Evolutionary conservation across 1,140 invertebrate genomes (phyloP), one percentile per base, ranked within the genome.

Genomic region (Drosophila nigromelanica): DNA sequence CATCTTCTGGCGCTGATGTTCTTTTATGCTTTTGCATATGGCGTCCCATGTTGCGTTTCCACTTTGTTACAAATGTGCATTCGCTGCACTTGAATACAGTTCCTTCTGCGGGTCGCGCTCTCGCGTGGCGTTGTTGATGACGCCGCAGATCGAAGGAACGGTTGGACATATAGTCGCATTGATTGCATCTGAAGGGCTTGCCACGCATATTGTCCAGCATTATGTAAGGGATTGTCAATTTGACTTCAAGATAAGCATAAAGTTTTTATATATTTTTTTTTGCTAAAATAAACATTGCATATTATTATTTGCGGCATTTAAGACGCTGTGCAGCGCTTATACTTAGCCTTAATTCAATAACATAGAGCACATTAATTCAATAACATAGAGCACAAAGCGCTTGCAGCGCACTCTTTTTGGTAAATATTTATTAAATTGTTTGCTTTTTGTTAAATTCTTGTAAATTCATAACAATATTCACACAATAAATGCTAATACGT

Each of bases 121-220:
- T 59, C 2, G 33, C 24, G 21, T 73, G 70, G 5, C 70, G 70
- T n/a, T 42, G 47, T n/a, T 48, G 39, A 40, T 73, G 70, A 14
- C 70, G 70, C 11, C 63, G 48, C n/a, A 73, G 55, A 10, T 73
- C 70, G 12, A 68, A 73, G 12, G 55, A 30, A 2, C 70, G 63
- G 39, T 68, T 68, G 6, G 70, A 40, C 4, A 33, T 15, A 33
- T 73, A 73, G 40, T 68, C 10, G 35, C 70, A 73, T 68, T 24
- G 27, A 27, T 27, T 27, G 27, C 27, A 27, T 6, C 5, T 27
- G 27, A 27, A 27, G 4, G 27, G 27, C 27, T 27, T 27, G 27
- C 27, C 27, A 27, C 27, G 27, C 27, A 6, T 6, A 27, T 27
- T 27, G 27, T 27, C 27, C 27, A 27, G 27, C 27, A 27, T 27